A percentile compares a stretch with the other conserved stretches of the same genome.
phyloP scores from a whole-genome alignment of 2,113 vertebrate species.

The Sinosuthora webbiana region DNA sequence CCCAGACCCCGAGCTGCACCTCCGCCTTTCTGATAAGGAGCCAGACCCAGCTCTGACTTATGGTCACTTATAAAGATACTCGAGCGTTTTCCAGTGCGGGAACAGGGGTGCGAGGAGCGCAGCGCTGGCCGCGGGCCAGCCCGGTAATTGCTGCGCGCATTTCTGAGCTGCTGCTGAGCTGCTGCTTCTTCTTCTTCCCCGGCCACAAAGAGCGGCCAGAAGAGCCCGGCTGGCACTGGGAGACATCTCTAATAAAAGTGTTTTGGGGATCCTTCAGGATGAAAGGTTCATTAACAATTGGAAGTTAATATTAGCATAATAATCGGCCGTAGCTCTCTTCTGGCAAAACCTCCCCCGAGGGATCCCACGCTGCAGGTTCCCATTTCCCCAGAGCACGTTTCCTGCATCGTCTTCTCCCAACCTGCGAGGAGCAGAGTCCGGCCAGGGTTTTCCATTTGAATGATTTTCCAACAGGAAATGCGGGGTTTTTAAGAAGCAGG shows the following conservation, averaged over 20 bases:
- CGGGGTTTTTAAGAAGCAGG: neutral
- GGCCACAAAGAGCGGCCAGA: neutral
- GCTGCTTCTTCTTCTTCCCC: neutral
- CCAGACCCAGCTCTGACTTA: neutral
- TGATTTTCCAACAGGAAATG: conserved; percentile 16
- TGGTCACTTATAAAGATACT: neutral
- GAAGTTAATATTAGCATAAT: conserved; percentile 48
- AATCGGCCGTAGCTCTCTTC: neutral
- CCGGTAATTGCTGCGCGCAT: neutral
- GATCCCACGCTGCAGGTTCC: conserved; percentile 11
- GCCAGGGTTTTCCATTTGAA: neutral
- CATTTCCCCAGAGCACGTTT: neutral
- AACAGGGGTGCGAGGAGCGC: neutral
- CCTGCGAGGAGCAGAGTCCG: neutral
- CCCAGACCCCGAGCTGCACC: neutral
- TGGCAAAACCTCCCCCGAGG: neutral
- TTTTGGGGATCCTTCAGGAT: conserved; percentile 17
- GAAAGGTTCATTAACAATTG: conserved; percentile 15
- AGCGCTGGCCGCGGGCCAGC: conserved; percentile 10
- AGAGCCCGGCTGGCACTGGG: neutral
- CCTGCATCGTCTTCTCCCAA: neutral
- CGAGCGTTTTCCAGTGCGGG: neutral
- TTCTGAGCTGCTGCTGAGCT: neutral
- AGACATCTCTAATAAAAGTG: neutral
- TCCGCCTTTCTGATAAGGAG: accelerated